Evolutionary conservation across 2,113 vertebrate genomes (phyloP).

Genomic region (Athene cunicularia): DNA sequence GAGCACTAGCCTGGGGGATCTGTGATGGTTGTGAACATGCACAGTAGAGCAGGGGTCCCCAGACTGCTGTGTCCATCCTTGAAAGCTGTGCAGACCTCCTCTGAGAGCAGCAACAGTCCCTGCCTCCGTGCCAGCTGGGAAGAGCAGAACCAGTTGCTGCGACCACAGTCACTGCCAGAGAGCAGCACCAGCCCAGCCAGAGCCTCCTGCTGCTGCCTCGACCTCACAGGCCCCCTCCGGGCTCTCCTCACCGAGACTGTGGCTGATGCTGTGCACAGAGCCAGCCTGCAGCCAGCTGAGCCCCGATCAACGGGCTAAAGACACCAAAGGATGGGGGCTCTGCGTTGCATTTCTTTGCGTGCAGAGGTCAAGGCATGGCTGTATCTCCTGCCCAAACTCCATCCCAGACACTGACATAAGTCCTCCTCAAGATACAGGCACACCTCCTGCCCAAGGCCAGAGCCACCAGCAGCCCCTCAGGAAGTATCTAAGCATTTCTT

Average conservation of each 20-base stretch:
- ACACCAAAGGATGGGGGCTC: neutral
- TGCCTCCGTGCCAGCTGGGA: neutral
- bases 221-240: neutral
- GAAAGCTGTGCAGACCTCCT: neutral
- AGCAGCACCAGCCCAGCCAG: neutral
- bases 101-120: neutral
- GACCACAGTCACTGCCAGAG: neutral
- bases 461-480: neutral
- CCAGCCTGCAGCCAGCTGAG: neutral
- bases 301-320: neutral
- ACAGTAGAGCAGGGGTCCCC: neutral
- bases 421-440: neutral
- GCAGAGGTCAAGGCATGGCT: neutral
- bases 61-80: neutral
- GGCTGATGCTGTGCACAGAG: neutral
- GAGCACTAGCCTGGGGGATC: neutral
- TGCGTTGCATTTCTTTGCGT: neutral
- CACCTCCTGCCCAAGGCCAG: neutral
- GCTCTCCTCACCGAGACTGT: neutral
- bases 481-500: neutral
- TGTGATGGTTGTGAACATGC: neutral
- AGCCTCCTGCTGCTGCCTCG: neutral
- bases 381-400: neutral
- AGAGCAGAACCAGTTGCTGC: neutral
- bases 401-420: fast-evolving